Base-by-base conservation (phyloP, 2,113 vertebrate genomes). In the Ophiodon elongatus region DNA sequence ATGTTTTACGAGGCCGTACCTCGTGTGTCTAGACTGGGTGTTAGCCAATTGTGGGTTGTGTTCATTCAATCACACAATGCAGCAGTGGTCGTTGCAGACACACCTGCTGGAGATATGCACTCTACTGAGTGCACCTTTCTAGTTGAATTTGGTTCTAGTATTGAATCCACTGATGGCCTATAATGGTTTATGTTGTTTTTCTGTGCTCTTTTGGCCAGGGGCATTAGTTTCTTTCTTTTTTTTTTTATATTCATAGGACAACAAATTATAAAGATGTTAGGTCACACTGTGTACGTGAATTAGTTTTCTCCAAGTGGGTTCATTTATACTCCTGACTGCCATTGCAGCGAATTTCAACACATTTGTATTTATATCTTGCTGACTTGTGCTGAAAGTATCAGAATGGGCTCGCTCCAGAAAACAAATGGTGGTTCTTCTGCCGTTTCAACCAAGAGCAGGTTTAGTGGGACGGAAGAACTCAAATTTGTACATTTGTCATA, bases 321-420 rank as follows among this genome's bases (percentile, higher is more conserved):
- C 78, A 74, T 23, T 79, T 66, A 37, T n/a, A 57, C 39, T 50
- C 68, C 73, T 78, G 79, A 83, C 60, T 91, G 83, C 83, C 67
- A 73, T 88, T 90, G 92, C 89, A 91, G 90, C 90, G 85, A 15
- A 80, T 47, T 64, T 59, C 31, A 72, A 64, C 85, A 74, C 65
- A 74, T 89, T 91, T 90, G 69, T 89, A 83, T 89, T 87, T 69
- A 68, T 82, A 69, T 80, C 77, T 77, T 79, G 84, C 76, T 90
- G 88, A 92, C 72, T 79, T 41, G 43, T 31, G 15, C 85, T 89
- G 45, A 80, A 91, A 79, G 76, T 47, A 78, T 69, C 35, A 69
- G 37, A 72, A 82, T 25, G 56, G 31, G 29, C 63, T 81, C 23
- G 63, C 68, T 86, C 64, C 35, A 76, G 65, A 86, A 86, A 92